phyloP scores from a whole-genome alignment of 2,113 vertebrate species.

The Leucoraja erinaceus region DNA sequence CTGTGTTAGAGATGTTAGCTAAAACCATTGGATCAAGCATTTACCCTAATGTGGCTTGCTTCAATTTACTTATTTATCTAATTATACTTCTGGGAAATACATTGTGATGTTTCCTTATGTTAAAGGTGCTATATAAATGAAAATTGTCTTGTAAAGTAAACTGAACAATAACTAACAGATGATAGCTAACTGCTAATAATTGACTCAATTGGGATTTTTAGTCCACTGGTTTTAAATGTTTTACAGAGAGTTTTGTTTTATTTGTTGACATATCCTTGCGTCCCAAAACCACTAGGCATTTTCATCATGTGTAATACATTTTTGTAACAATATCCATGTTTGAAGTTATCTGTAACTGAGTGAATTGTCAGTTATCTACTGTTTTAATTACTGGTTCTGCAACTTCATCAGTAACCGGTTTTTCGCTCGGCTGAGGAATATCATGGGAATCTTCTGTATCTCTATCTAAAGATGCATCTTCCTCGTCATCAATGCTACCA shows the following conservation, averaged over 20 bases:
- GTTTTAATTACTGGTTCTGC: not conserved
- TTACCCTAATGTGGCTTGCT: not conserved
- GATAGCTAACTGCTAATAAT: constrained; percentile 15
- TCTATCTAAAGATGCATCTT: not conserved
- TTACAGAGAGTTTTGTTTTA: constrained; percentile 32
- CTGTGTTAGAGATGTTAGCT: not conserved
- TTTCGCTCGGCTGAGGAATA: not conserved
- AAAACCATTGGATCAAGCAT: not conserved
- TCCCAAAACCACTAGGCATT: not conserved
- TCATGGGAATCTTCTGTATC: not conserved
- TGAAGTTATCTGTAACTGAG: not conserved
- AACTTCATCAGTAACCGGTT: not conserved
- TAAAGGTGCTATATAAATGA: not conserved
- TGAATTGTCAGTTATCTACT: not conserved
- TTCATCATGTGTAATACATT: constrained; percentile 21
- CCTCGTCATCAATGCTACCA: not conserved
- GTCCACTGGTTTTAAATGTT: constrained; percentile 6
- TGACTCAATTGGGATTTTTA: constrained; percentile 27
- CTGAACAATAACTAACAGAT: constrained; percentile 15
- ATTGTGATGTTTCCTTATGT: not conserved
- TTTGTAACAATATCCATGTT: constrained; percentile 13
- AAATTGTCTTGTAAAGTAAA: not conserved
- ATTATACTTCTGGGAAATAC: not conserved
- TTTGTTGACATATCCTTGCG: not conserved
- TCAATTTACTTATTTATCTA: not conserved